These are phyloP conservation scores for Vireo griseus DNA, from an alignment of 2,797 vertebrate species.

Conservation along the genomic window DNA sequence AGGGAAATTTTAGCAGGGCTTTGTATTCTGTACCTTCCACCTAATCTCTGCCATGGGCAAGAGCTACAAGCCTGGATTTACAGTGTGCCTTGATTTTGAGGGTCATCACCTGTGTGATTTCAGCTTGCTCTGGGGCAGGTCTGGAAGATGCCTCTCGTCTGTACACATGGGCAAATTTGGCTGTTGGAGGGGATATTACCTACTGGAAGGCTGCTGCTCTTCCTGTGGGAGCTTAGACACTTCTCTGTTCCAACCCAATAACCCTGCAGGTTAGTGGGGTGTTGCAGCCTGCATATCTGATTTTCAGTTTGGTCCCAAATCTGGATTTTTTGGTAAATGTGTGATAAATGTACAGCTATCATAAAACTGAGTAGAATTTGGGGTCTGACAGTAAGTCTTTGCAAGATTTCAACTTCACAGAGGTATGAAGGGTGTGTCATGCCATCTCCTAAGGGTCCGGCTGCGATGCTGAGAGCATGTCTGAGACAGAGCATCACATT, in stretches of 20 bases:
- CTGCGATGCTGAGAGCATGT: rapidly evolving
- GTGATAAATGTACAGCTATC: rapidly evolving
- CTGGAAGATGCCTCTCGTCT: not conserved
- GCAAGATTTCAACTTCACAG: not conserved
- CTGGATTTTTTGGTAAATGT: not conserved
- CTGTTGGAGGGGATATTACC: not conserved
- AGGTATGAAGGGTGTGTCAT: rapidly evolving
- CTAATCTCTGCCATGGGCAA: not conserved
- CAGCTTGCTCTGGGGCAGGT: not conserved
- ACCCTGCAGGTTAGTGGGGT: rapidly evolving
- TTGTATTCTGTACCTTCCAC: not conserved
- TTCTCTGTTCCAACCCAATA: not conserved
- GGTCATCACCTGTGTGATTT: not conserved
- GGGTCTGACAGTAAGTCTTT: not conserved
- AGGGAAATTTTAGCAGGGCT: not conserved
- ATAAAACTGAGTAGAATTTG: not conserved
- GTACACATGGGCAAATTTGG: rapidly evolving
- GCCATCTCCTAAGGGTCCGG: not conserved
- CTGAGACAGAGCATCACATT: not conserved
- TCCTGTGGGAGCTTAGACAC: not conserved
- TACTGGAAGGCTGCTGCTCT: not conserved
- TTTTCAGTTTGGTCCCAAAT: not conserved
- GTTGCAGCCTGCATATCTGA: not conserved
- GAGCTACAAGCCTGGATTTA: not conserved
- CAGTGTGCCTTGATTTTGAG: not conserved